Evolutionary conservation across 2,113 vertebrate genomes (phyloP).

Genomic region (Lagopus leucura): DNA sequence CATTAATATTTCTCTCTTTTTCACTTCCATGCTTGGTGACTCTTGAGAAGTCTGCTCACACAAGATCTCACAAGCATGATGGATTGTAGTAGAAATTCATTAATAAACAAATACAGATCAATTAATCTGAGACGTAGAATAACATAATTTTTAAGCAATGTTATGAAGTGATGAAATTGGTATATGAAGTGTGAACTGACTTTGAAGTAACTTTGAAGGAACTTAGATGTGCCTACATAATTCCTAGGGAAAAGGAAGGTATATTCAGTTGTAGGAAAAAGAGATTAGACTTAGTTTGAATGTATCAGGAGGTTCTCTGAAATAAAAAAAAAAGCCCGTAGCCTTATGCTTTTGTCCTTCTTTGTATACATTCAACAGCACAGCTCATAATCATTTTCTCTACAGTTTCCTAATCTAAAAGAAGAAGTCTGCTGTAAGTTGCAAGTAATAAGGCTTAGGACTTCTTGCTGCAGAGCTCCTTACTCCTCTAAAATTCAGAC

Average conservation of each 20-base stretch:
- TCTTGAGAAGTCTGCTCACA: background rate
- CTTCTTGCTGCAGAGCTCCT: background rate
- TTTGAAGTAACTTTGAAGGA: background rate
- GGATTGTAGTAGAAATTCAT: conserved; percentile 35
- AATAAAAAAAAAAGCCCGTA: background rate
- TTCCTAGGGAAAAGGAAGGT: background rate
- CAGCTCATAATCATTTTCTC: background rate
- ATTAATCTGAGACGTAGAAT: background rate
- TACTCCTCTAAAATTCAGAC: background rate
- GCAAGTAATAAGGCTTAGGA: background rate
- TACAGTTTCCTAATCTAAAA: background rate
- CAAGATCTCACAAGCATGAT: background rate
- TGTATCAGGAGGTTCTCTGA: background rate
- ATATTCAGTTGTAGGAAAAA: background rate
- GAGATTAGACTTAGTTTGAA: background rate
- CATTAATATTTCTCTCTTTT: background rate
- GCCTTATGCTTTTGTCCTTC: background rate
- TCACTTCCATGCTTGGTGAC: background rate
- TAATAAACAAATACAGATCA: background rate
- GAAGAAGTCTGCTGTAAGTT: accelerated
- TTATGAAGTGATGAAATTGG: background rate
- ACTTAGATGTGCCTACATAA: background rate
- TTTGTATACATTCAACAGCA: background rate
- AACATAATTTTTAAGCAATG: background rate
- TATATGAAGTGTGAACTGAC: background rate